Conservation (phyloP, 2,797 vertebrate species). For the Orientallactaga sibirica region DNA sequence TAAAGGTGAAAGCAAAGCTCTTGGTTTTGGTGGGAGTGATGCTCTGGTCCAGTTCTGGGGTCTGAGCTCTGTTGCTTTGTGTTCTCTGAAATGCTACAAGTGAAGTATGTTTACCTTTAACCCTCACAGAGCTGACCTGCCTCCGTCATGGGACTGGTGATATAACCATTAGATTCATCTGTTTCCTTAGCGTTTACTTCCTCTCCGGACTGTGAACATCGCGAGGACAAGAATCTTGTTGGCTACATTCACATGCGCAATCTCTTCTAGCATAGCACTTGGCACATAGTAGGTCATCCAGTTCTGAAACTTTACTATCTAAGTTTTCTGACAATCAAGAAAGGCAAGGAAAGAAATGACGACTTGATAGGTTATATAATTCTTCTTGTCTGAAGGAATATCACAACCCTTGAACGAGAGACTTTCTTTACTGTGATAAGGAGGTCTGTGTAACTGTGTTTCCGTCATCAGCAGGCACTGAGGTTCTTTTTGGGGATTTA, state of each 20-base stretch:
- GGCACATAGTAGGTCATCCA: not conserved
- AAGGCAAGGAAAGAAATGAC: not conserved
- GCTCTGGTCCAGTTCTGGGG: not conserved
- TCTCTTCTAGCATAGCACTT: not conserved
- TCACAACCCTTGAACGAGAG: not conserved
- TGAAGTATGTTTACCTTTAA: not conserved
- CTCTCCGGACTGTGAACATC: not conserved
- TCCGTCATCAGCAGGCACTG: not conserved
- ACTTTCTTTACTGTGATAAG: not conserved
- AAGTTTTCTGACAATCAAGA: not conserved
- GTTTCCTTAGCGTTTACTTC: not conserved
- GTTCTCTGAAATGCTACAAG: constrained; percentile 14
- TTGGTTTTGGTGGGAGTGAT: not conserved
- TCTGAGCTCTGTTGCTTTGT: not conserved
- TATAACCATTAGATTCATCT: no score
- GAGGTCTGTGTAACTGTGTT: not conserved
- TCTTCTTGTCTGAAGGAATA: not conserved
- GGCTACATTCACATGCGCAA: not conserved
- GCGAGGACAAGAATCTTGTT: not conserved
- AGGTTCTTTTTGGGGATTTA: not conserved
- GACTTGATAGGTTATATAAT: not conserved
- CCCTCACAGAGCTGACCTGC: not conserved
- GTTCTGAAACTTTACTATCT: not conserved
- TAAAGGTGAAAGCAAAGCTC: not conserved
- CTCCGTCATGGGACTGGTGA: not conserved